Evolutionary conservation across 2,888 invertebrate species (phyloP).

Genomic region (Choreutis nemorana): DNA sequence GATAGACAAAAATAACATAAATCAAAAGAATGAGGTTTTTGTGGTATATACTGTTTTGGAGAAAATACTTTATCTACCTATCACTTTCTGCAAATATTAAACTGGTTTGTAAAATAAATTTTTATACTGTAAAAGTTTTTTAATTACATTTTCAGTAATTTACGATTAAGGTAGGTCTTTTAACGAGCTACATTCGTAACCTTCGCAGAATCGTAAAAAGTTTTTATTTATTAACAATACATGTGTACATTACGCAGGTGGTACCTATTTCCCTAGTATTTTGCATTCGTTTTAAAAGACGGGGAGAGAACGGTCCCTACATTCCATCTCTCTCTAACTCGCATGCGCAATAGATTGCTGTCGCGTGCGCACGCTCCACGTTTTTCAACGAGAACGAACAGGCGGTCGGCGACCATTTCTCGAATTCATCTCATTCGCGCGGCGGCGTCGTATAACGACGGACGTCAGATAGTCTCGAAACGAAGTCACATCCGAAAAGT

Average conservation of each 20-base stretch:
- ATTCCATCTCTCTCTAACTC: slow-evolving; percentile 20
- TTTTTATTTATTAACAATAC: slow-evolving; percentile 7
- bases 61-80: no score
- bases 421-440: slow-evolving; percentile 30
- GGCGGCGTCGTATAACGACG: slow-evolving; percentile 35
- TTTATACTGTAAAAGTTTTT: not conserved
- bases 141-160: not conserved
- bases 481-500: slow-evolving; percentile 48
- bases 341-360: slow-evolving; percentile 15
- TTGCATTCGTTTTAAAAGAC: slow-evolving; percentile 19
- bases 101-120: not conserved
- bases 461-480: slow-evolving; percentile 26
- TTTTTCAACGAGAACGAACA: not conserved
- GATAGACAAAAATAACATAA: no score
- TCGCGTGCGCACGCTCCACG: slow-evolving; percentile 33
- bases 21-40: no score
- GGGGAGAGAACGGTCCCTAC: slow-evolving; percentile 31
- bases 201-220: slow-evolving; percentile 1
- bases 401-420: slow-evolving; percentile 1
- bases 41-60: no score
- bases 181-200: no score
- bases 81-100: no score
- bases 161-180: no score
- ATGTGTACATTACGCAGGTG: not conserved
- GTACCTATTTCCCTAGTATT: slow-evolving; percentile 27